A percentile compares a stretch with the other conserved stretches of the same genome.
These are phyloP conservation scores for Cantharis rustica DNA, from an alignment of 2,888 invertebrate species.

Conservation along the genomic window DNA sequence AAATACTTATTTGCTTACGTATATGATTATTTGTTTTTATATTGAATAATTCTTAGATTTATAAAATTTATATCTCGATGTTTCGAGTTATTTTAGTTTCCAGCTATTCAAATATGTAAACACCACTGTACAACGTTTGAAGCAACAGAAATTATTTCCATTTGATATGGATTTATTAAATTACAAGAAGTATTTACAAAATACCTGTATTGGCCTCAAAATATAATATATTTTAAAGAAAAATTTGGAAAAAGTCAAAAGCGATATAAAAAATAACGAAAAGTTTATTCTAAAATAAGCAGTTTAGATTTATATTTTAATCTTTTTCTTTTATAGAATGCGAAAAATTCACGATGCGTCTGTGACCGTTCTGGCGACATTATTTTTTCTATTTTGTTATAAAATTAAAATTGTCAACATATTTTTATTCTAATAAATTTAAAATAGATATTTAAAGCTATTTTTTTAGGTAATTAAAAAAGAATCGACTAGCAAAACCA, in stretches of 20 bases:
- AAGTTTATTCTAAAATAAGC: neutral
- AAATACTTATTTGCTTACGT: no score
- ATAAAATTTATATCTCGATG: conserved; percentile 36
- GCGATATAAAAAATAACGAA: conserved; percentile 1
- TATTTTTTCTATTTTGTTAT: neutral
- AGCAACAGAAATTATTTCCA: conserved; percentile 36
- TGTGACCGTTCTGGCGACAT: neutral
- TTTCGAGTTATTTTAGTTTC: conserved; percentile 36
- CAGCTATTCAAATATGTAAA: conserved; percentile 42
- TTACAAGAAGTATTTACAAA: conserved; percentile 32
- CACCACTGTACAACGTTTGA: conserved; percentile 29
- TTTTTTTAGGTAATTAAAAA: no score
- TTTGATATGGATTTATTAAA: conserved; percentile 39
- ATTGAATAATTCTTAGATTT: conserved; percentile 34
- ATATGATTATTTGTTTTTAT: no score
- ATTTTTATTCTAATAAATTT: neutral
- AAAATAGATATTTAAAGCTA: no score
- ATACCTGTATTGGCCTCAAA: conserved; percentile 38
- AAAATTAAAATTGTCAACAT: neutral
- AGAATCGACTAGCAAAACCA: no score
- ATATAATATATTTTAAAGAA: conserved; percentile 41
- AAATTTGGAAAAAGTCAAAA: conserved; percentile 24
- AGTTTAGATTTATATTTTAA: neutral
- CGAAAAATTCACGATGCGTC: neutral
- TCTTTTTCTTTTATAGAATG: neutral